Conservation (phyloP, 2,888 invertebrate species). For the Synergus laeviventris region DNA sequence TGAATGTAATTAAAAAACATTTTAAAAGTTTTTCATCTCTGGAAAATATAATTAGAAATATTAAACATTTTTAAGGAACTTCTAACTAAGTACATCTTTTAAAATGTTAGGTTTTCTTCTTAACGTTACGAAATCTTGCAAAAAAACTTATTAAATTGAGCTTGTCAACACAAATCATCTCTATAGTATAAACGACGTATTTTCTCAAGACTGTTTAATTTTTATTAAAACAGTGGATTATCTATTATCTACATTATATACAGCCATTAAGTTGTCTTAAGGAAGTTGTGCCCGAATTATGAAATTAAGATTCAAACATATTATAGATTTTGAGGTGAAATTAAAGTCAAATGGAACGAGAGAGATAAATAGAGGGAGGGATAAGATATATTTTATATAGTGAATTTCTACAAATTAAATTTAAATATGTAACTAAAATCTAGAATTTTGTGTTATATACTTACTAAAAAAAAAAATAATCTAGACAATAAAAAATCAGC, state of each 20-base stretch:
- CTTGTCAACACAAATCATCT: not conserved
- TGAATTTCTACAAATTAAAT: not conserved
- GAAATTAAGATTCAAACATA: no score
- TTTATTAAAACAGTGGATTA: not conserved
- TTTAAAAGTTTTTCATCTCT: not conserved
- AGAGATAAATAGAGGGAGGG: not conserved
- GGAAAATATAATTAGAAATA: no score
- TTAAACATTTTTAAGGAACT: not conserved
- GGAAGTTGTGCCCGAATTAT: not conserved
- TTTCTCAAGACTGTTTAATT: not conserved
- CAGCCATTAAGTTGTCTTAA: not conserved
- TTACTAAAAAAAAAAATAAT: not conserved
- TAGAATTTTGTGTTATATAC: no score
- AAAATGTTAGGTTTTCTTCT: not conserved
- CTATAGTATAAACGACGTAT: not conserved
- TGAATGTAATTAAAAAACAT: not conserved
- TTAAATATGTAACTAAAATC: not conserved
- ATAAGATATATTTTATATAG: not conserved
- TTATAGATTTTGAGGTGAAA: no score
- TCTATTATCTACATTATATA: not conserved
- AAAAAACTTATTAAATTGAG: not conserved
- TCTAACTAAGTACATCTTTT: not conserved
- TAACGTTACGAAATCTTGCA: not conserved
- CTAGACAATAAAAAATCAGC: not conserved
- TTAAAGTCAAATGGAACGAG: not conserved